A percentile compares a stretch with the other conserved stretches of the same genome.
Conservation (phyloP, 2,113 vertebrate genomes). For the Cariama cristata region DNA sequence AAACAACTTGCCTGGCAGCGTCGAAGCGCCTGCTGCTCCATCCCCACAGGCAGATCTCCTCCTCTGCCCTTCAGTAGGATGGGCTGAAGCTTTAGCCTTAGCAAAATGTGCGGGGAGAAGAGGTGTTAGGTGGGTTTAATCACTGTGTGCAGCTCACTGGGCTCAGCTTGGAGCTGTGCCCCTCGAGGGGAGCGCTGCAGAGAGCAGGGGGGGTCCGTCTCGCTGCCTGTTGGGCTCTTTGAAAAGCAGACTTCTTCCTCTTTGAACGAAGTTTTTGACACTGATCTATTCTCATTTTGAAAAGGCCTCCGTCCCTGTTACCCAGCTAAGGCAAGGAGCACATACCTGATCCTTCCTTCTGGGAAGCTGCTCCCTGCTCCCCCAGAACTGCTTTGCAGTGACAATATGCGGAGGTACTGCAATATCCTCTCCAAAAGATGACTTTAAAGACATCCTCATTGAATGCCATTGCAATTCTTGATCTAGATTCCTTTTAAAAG, state of each 20-base stretch:
- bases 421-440: too few relatives aligned
- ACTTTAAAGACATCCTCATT: too few relatives aligned
- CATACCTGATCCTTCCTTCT: too few relatives aligned
- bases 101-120: neutral
- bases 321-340: fast-evolving
- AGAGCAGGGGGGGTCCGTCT: neutral
- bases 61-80: neutral
- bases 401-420: neutral
- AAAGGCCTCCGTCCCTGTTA: neutral
- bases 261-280: neutral
- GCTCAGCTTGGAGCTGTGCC: neutral
- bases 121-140: neutral
- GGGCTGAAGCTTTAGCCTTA: neutral
- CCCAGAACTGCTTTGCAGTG: too few relatives aligned
- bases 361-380: neutral
- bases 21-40: fast-evolving
- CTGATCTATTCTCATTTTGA: neutral
- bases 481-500: neutral
- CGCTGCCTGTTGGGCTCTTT: neutral
- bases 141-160: fast-evolving
- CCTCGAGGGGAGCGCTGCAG: fast-evolving
- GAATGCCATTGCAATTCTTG: neutral
- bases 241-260: neutral
- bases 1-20: neutral
- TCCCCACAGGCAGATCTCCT: neutral